These are phyloP conservation scores for Aegithalos caudatus DNA, from an alignment of 2,113 vertebrate species.

Conservation along the genomic window DNA sequence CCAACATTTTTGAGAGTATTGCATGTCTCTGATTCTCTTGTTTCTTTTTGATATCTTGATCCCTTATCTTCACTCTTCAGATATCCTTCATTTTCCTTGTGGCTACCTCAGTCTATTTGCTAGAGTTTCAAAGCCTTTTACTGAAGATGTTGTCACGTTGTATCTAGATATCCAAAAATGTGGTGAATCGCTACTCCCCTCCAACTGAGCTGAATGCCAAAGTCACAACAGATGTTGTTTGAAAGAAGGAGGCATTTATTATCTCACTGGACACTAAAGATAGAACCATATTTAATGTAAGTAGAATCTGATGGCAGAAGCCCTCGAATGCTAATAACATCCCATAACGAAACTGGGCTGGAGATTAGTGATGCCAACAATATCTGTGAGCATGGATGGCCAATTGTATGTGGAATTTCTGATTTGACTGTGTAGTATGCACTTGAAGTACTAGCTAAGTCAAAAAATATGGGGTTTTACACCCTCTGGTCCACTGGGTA, in stretches of 20 bases:
- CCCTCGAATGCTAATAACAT: background rate
- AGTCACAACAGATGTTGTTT: background rate
- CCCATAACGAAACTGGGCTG: background rate
- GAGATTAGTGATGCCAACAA: background rate
- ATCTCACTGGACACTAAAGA: background rate
- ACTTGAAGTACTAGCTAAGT: background rate
- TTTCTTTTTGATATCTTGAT: background rate
- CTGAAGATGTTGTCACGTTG: background rate
- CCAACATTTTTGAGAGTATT: background rate
- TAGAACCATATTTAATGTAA: background rate
- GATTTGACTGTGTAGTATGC: background rate
- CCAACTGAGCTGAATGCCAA: background rate
- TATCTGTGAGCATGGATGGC: background rate
- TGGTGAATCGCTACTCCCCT: background rate
- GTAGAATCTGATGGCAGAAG: background rate
- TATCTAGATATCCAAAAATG: background rate
- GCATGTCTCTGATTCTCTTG: background rate
- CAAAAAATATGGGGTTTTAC: background rate
- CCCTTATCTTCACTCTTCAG: conserved; percentile 10
- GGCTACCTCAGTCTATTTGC: background rate
- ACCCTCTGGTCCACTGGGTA: background rate
- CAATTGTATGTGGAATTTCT: background rate
- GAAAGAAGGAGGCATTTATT: background rate
- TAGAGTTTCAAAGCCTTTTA: background rate
- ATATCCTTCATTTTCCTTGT: conserved; percentile 12